These are phyloP conservation scores for Ochropleura plecta DNA, from an alignment of 2,888 invertebrate species.

Conservation along the genomic window DNA sequence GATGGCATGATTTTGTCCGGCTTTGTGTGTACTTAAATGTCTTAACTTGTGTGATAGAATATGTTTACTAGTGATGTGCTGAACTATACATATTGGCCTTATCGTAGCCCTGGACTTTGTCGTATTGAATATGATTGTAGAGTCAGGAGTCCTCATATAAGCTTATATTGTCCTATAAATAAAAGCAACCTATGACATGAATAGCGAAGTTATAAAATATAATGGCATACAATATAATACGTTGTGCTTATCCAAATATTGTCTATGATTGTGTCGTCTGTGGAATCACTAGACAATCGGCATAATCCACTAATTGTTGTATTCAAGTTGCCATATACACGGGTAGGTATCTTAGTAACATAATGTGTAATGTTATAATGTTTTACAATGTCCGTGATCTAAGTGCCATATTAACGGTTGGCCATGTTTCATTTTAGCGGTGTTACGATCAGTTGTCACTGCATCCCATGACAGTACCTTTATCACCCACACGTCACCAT, in stretches of 20 bases:
- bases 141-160: slow-evolving; percentile 35
- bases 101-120: slow-evolving; percentile 45
- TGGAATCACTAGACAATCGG: slow-evolving; percentile 66
- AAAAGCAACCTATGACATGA: slow-evolving; percentile 40
- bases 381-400: slow-evolving; percentile 82
- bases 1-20: slow-evolving; percentile 63
- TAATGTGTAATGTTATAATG: slow-evolving; percentile 68
- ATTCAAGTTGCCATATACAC: slow-evolving; percentile 81
- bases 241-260: slow-evolving; percentile 37
- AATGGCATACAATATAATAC: slow-evolving; percentile 25
- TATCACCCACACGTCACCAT: slow-evolving; percentile 57
- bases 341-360: slow-evolving; percentile 76
- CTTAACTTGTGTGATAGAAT: slow-evolving; percentile 56
- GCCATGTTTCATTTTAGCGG: slow-evolving; percentile 75
- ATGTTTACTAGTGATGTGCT: slow-evolving; percentile 56
- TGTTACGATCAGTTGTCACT: slow-evolving; percentile 69
- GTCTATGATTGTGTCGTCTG: slow-evolving; percentile 61
- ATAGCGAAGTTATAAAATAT: slow-evolving; percentile 24
- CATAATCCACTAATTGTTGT: slow-evolving; percentile 74
- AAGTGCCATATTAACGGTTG: slow-evolving; percentile 84
- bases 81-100: slow-evolving; percentile 60
- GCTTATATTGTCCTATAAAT: slow-evolving; percentile 38
- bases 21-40: slow-evolving; percentile 61
- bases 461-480: slow-evolving; percentile 80
- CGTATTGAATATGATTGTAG: slow-evolving; percentile 39